Base-by-base conservation (phyloP, 2,888 invertebrate genomes). In the Ophion slaviceki region DNA sequence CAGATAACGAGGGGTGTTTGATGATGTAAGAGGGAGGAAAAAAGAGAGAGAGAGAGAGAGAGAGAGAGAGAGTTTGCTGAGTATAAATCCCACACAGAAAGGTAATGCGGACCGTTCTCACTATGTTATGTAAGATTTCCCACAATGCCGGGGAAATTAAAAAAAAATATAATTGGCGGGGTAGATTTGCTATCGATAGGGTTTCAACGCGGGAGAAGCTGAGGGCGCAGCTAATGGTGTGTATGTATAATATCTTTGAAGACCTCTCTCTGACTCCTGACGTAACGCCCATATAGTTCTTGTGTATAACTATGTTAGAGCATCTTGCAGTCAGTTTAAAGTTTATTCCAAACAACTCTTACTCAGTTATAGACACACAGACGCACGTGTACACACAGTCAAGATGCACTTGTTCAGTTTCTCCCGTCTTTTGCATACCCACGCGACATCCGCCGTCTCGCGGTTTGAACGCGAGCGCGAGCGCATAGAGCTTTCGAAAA, bases 391-490 rank as follows among this genome's bases (percentile, higher is more conserved):
- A 45, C 40, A 45, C 20, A 20, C 45, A 45, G 45, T 45, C 24
- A 68, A 68, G 24, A 45, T 45, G 20, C n/a, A 68, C 68, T 68
- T 68, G 45, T 68, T 68, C 45, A 45, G 45, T 67, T 4, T 68
- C 32, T 68, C 68, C 45, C 14, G 40, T 68, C 45, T 40, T 45
- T 45, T 68, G 45, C 45, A 68, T 68, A 45, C 1, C 40, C 40
- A 8, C 6, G 40, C 40, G 40, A 45, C 45, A 68, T 14, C 68
- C 24, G 40, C 45, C 68, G 32, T 32, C 1, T 68, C 45, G 40
- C 14, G 45, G 45, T 40, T 20, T 67, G 14, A 67, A 20, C 67
- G 67, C 40, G 40, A 20, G 11, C 2, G 11, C 14, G 11, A 11
- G 45, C n/a, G 0, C 3, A 11, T 40, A 6, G 45, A 68, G 45